phyloP scores from a whole-genome alignment of 2,113 vertebrate species.

The Emberiza fucata region DNA sequence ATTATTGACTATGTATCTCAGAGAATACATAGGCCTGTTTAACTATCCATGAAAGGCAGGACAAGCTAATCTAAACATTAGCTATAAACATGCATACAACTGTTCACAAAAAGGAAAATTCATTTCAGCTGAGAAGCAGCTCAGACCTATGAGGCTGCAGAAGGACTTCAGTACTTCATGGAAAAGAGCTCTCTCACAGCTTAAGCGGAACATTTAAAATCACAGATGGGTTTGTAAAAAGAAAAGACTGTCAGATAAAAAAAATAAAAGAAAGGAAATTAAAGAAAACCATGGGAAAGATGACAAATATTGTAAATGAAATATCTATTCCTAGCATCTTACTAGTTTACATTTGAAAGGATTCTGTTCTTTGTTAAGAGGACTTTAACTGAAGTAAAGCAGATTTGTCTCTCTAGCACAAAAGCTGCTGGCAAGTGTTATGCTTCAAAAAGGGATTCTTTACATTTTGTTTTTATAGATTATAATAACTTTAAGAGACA shows the following conservation, averaged over 20 bases:
- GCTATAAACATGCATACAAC: not conserved
- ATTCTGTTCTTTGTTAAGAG: constrained; percentile 58
- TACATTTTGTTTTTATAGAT: constrained; percentile 48
- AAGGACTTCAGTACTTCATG: not conserved
- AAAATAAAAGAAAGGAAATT: not conserved
- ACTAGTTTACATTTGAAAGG: constrained; percentile 55
- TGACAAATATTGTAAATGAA: constrained; percentile 8
- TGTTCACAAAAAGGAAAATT: not conserved
- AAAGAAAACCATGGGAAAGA: not conserved
- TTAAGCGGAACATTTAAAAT: not conserved
- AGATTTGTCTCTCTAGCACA: constrained; percentile 37
- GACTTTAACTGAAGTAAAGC: constrained; percentile 53
- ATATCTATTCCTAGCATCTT: constrained; percentile 37
- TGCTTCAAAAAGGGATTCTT: constrained; percentile 28
- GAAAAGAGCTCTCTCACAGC: not conserved
- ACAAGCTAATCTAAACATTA: not conserved
- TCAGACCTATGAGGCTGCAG: not conserved
- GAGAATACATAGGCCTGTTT: not conserved
- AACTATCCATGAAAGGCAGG: not conserved
- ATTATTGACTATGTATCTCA: not conserved
- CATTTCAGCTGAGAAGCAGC: not conserved
- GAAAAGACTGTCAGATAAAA: not conserved
- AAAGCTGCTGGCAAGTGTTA: constrained; percentile 36
- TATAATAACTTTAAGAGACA: constrained; percentile 26
- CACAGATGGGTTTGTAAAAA: not conserved